A percentile compares a stretch with the other conserved stretches of the same genome.
These are phyloP conservation scores for Daphoenositta chrysoptera DNA, from an alignment of 2,113 vertebrate species.

Conservation along the genomic window DNA sequence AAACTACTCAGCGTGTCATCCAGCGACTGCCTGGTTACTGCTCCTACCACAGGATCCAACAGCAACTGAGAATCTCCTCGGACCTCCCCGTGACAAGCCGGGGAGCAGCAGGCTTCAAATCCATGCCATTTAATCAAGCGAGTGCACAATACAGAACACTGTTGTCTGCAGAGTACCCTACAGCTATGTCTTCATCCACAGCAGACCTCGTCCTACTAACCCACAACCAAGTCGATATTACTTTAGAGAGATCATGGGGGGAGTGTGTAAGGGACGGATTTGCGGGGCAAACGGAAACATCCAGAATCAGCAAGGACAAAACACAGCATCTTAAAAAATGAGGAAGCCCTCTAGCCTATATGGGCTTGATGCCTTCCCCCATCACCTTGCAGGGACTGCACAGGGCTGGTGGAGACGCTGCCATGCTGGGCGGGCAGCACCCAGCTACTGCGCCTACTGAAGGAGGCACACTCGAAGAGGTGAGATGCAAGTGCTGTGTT, in stretches of 20 bases:
- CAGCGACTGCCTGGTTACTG: not conserved
- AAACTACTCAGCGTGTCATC: not conserved
- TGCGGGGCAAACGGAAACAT: fast-evolving
- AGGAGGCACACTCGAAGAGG: not conserved
- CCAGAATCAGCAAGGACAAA: not conserved
- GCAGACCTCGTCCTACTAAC: not conserved
- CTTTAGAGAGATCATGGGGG: not conserved
- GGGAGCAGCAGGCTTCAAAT: not conserved
- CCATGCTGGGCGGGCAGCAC: not conserved
- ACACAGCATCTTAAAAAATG: not conserved
- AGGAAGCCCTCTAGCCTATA: not conserved
- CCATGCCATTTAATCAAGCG: fast-evolving
- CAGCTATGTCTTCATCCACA: not conserved
- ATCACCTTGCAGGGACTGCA: not conserved
- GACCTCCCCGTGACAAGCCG: not conserved
- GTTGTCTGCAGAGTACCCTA: not conserved
- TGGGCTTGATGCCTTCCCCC: not conserved
- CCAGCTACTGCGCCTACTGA: not conserved
- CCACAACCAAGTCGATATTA: not conserved
- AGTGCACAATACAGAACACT: not conserved
- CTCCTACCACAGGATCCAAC: not conserved
- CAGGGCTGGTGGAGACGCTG: not conserved
- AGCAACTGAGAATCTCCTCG: not conserved
- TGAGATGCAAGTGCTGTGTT: not conserved
- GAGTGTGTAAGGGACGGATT: not conserved